A percentile compares a stretch with the other conserved stretches of the same genome.
Evolutionary conservation across 2,888 invertebrate species (phyloP).

Genomic region (Therioaphis trifolii): DNA sequence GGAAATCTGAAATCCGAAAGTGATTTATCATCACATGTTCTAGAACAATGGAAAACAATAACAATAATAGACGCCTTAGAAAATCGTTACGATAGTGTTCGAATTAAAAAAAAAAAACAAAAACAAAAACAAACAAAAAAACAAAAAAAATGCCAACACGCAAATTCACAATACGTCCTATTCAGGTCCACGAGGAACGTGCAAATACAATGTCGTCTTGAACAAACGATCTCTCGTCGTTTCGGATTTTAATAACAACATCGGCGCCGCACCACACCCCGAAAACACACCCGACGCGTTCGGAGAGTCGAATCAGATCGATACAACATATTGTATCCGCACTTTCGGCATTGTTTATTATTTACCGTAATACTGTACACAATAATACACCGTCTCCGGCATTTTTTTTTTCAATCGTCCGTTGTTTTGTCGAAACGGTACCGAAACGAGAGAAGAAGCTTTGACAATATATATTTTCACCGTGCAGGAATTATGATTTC

Average conservation of each 20-base stretch:
- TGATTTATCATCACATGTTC: background rate
- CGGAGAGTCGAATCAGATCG: background rate
- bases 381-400: no score
- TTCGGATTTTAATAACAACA: conserved; percentile 25
- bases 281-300: background rate
- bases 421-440: no score
- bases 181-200: background rate
- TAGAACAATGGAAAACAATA: conserved; percentile 10
- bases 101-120: background rate
- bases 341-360: background rate
- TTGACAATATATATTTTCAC: no score
- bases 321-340: background rate
- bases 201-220: no score
- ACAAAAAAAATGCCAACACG: no score
- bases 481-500: no score
- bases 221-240: conserved; percentile 2
- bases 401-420: no score
- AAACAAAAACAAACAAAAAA: no score
- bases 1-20: background rate
- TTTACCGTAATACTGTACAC: no score
- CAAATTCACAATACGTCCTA: background rate
- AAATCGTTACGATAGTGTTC: background rate
- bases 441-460: no score
- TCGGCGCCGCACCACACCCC: background rate
- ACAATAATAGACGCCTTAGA: background rate